phyloP scores from a whole-genome alignment of 2,888 invertebrate genomes.

The Yponomeuta sedellus region DNA sequence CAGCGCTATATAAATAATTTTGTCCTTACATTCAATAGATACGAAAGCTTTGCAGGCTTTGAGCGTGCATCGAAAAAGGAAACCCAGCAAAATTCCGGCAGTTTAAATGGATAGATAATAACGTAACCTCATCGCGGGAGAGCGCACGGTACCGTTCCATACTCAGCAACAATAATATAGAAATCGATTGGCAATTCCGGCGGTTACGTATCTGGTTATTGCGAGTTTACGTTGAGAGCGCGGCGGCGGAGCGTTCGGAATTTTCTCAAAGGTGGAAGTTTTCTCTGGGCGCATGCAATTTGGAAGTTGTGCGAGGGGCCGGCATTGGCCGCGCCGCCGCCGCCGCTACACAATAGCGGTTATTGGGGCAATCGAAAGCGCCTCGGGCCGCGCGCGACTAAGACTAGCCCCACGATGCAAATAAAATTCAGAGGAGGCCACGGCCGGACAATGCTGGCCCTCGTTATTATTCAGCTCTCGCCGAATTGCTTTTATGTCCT shows the following conservation, averaged over 20 bases:
- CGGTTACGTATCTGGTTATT: slow-evolving; percentile 53
- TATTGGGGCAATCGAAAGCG: slow-evolving; percentile 64
- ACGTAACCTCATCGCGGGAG: background rate
- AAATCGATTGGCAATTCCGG: slow-evolving; percentile 54
- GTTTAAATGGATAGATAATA: slow-evolving; percentile 7
- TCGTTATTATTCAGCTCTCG: slow-evolving; percentile 74
- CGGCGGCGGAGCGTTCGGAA: slow-evolving; percentile 54
- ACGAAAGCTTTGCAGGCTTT: background rate
- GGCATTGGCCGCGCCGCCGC: slow-evolving; percentile 27
- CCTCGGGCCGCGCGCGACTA: slow-evolving; percentile 33
- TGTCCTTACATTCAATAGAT: background rate
- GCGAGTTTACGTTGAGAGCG: slow-evolving; percentile 54
- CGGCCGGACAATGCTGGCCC: slow-evolving; percentile 67
- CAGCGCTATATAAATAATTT: background rate
- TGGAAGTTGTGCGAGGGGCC: slow-evolving; percentile 53
- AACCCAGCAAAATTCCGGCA: background rate
- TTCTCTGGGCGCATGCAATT: slow-evolving; percentile 61
- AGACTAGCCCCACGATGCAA: slow-evolving; percentile 65
- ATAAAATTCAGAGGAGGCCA: slow-evolving; percentile 64
- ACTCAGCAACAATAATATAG: slow-evolving; percentile 35
- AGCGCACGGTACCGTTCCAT: background rate
- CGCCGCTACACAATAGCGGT: slow-evolving; percentile 54
- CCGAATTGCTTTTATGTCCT: slow-evolving; percentile 72
- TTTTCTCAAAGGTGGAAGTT: slow-evolving; percentile 65
- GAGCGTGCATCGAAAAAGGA: background rate